These are phyloP conservation scores for Kryptolebias marmoratus DNA, from an alignment of 2,113 vertebrate genomes.

Conservation along the genomic window DNA sequence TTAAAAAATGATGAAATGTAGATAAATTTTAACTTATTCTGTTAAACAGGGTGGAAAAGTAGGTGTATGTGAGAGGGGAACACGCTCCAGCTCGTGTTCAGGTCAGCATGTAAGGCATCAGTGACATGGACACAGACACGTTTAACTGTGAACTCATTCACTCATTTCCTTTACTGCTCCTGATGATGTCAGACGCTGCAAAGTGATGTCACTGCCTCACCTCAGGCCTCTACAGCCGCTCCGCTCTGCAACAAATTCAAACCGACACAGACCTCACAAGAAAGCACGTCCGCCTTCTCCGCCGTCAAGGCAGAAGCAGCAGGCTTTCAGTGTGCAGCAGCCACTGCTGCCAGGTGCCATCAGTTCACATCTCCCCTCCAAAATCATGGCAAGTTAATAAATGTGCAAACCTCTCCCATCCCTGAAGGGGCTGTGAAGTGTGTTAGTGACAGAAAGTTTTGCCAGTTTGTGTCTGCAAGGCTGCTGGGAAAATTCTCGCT, in stretches of 20 bases:
- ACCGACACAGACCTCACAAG: constrained; percentile 41
- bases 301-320: constrained; percentile 39
- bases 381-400: constrained; percentile 41
- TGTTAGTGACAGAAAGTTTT: constrained; percentile 13
- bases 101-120: background rate
- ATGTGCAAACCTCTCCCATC: constrained; percentile 15
- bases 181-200: constrained; percentile 33
- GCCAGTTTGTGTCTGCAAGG: constrained; percentile 12
- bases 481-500: constrained; percentile 2
- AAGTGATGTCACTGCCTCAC: constrained; percentile 46
- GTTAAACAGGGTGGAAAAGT: background rate
- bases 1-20: too few species aligned
- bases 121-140: background rate
- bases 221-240: constrained; percentile 11
- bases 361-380: constrained; percentile 47
- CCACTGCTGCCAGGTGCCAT: constrained; percentile 62
- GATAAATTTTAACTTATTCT: background rate
- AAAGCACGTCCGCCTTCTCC: constrained; percentile 26
- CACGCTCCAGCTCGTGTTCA: background rate
- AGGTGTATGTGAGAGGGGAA: background rate
- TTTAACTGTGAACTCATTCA: constrained; percentile 21
- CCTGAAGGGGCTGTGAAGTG: constrained; percentile 4
- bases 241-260: constrained; percentile 33
- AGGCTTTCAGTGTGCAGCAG: constrained; percentile 44
- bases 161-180: constrained; percentile 26